Conservation (phyloP, 1,140 invertebrate species). For the Achroia grisella region DNA sequence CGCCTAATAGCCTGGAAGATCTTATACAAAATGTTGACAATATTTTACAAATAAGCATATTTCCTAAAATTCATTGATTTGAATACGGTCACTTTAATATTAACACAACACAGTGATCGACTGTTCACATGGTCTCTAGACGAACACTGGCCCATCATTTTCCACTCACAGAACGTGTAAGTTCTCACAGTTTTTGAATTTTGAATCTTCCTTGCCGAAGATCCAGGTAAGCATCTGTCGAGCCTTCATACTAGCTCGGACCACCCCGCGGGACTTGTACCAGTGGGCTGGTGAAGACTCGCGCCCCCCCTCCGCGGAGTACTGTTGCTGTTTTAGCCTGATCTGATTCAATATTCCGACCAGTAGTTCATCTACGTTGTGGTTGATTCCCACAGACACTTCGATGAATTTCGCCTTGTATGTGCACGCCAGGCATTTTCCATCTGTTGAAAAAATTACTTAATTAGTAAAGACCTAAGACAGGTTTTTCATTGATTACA, state of each 20-base stretch:
- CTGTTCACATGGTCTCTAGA: slow-evolving; percentile 23
- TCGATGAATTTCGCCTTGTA: slow-evolving; percentile 92
- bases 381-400: slow-evolving; percentile 92
- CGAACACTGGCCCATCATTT: slow-evolving; percentile 62
- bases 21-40: too few relatives aligned
- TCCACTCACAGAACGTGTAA: slow-evolving; percentile 84
- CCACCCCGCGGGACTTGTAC: slow-evolving; percentile 88
- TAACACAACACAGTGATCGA: neutral
- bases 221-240: slow-evolving; percentile 92
- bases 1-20: too few relatives aligned
- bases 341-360: slow-evolving; percentile 84
- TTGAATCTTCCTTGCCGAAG: slow-evolving; percentile 90
- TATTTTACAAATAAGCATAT: too few relatives aligned
- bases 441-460: slow-evolving; percentile 77
- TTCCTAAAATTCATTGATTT: too few relatives aligned
- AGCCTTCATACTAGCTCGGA: slow-evolving; percentile 90
- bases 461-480: too few relatives aligned
- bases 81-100: too few relatives aligned
- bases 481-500: too few relatives aligned
- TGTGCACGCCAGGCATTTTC: slow-evolving; percentile 88
- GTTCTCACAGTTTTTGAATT: slow-evolving; percentile 94
- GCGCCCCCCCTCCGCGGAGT: slow-evolving; percentile 73
- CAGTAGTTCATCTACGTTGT: slow-evolving; percentile 91
- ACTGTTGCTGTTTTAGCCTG: slow-evolving; percentile 81
- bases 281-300: slow-evolving; percentile 80